phyloP scores from a whole-genome alignment of 1,140 invertebrate species.

The Caenorhabditis latens region DNA sequence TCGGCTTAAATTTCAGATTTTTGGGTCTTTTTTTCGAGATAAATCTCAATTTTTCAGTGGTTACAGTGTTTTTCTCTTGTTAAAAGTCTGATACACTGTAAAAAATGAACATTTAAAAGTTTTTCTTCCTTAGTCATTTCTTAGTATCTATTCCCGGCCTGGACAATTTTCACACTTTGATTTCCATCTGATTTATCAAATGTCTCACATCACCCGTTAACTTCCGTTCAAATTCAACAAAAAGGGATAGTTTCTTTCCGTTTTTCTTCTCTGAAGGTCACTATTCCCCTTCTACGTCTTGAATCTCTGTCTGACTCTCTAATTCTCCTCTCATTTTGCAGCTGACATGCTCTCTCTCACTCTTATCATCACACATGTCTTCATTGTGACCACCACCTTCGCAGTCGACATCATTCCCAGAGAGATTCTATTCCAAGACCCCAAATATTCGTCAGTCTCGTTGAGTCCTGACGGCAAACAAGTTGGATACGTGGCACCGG shows the following conservation, averaged over 20 bases:
- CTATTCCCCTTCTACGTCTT: background rate
- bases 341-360: slow-evolving; percentile 19
- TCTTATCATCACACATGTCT: slow-evolving; percentile 9
- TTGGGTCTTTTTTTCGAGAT: too few species aligned
- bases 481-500: slow-evolving; percentile 65
- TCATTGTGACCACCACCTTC: background rate
- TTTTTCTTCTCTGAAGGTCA: background rate
- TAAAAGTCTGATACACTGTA: too few species aligned
- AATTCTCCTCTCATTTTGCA: slow-evolving; percentile 20
- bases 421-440: slow-evolving; percentile 65
- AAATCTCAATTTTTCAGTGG: too few species aligned
- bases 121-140: too few species aligned
- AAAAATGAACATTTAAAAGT: too few species aligned
- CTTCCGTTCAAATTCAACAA: too few species aligned
- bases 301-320: background rate
- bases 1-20: too few species aligned
- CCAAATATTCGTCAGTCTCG: slow-evolving; percentile 60
- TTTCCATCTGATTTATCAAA: too few species aligned
- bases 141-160: too few species aligned
- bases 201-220: too few species aligned
- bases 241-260: background rate
- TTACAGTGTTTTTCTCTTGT: too few species aligned
- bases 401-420: slow-evolving; percentile 60
- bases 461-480: slow-evolving; percentile 63
- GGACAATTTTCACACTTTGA: too few species aligned